phyloP scores from a whole-genome alignment of 2,113 vertebrate species.

The Indicator indicator region DNA sequence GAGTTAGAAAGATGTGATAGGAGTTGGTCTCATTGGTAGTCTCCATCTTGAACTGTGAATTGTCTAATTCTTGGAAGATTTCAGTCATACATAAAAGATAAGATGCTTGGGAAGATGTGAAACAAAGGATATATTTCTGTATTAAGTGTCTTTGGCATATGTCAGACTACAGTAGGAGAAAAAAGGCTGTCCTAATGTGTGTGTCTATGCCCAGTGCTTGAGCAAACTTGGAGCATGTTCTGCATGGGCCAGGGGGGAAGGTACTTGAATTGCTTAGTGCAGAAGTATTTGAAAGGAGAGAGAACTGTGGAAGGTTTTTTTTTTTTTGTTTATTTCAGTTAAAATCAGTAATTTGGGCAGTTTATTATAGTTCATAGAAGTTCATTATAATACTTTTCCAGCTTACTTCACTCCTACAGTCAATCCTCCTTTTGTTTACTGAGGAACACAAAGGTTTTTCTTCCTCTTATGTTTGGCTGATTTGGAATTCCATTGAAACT shows the following conservation, averaged over 20 bases:
- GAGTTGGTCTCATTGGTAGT: not conserved
- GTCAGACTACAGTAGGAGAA: not conserved
- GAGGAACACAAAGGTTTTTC: not conserved
- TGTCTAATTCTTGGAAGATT: not conserved
- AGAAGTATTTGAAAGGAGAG: not conserved
- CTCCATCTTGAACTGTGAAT: not conserved
- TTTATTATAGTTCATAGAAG: not conserved
- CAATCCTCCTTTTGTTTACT: not conserved
- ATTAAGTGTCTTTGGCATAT: not conserved
- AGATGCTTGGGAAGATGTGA: not conserved
- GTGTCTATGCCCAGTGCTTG: not conserved
- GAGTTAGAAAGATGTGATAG: not conserved
- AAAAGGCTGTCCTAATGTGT: not conserved
- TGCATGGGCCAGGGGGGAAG: accelerated
- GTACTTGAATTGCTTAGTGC: not conserved
- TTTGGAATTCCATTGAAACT: constrained; percentile 35
- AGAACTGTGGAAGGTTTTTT: not conserved
- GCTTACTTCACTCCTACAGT: not conserved
- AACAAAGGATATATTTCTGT: not conserved
- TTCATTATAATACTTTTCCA: not conserved
- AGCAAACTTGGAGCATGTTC: not conserved
- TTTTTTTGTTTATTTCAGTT: not conserved
- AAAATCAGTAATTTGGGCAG: not conserved
- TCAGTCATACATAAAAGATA: not conserved
- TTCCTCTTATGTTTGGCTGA: not conserved